A percentile compares a stretch with the other conserved stretches of the same genome.
Evolutionary conservation across 2,888 invertebrate genomes (phyloP).

Genomic region (Meloe dianella): DNA sequence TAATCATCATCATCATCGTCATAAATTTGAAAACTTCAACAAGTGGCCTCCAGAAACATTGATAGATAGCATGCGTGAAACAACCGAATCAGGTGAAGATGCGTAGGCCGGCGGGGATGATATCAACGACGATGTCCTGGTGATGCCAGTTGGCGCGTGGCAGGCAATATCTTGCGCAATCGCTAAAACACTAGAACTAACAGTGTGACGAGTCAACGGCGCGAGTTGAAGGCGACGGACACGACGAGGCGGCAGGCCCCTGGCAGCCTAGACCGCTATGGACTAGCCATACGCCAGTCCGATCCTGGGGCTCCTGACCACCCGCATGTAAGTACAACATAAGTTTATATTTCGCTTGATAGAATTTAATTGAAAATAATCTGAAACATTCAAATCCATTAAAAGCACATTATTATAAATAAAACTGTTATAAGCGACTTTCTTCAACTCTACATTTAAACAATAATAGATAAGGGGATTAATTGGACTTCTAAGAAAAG

Average conservation of each 20-base stretch:
- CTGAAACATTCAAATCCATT: not conserved
- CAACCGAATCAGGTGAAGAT: slow-evolving; percentile 49
- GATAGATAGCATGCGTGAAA: slow-evolving; percentile 52
- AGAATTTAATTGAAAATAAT: too few species aligned
- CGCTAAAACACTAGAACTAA: slow-evolving; percentile 42
- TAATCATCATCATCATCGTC: not conserved
- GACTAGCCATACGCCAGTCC: slow-evolving; percentile 52
- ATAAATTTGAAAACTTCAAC: slow-evolving; percentile 38
- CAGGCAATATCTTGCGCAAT: slow-evolving; percentile 53
- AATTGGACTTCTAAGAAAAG: too few species aligned
- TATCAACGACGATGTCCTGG: slow-evolving; percentile 49
- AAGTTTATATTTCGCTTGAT: slow-evolving; percentile 21
- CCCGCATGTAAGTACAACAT: slow-evolving; percentile 51
- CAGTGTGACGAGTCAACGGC: slow-evolving; percentile 42
- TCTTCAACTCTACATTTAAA: too few species aligned
- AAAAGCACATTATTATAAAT: not conserved
- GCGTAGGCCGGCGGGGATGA: slow-evolving; percentile 54
- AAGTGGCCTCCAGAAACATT: slow-evolving; percentile 44
- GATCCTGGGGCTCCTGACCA: slow-evolving; percentile 53
- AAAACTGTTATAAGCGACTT: not conserved
- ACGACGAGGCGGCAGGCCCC: slow-evolving; percentile 58
- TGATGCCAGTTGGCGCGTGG: slow-evolving; percentile 53
- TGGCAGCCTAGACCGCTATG: slow-evolving; percentile 52
- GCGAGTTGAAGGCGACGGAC: slow-evolving; percentile 58
- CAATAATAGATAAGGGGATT: too few species aligned